These are phyloP conservation scores for Rhombomys opimus DNA, from an alignment of 2,113 vertebrate genomes.

Conservation along the genomic window DNA sequence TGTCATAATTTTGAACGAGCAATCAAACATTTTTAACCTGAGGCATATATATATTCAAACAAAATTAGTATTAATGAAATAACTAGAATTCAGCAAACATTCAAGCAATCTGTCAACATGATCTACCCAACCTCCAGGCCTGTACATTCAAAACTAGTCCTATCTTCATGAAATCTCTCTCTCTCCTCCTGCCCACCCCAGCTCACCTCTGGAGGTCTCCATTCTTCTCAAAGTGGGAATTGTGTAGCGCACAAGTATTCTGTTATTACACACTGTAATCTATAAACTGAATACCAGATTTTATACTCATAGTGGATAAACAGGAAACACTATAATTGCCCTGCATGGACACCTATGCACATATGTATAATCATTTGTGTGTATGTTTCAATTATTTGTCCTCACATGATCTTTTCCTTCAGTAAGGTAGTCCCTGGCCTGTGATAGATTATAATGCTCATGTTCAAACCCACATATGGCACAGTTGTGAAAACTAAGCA, in stretches of 20 bases:
- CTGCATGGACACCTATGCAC: background rate
- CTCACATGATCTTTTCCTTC: background rate
- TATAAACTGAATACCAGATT: background rate
- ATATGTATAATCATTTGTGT: background rate
- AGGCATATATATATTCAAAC: background rate
- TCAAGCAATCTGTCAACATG: background rate
- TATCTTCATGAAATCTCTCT: background rate
- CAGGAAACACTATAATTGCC: background rate
- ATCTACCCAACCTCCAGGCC: rapidly evolving
- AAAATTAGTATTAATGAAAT: background rate
- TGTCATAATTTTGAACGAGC: background rate
- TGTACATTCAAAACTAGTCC: background rate
- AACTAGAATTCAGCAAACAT: background rate
- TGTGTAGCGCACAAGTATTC: background rate
- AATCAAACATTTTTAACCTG: constrained; percentile 27
- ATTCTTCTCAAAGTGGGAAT: background rate
- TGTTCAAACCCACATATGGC: background rate
- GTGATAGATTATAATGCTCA: background rate
- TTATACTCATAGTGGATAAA: background rate
- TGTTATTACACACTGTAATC: background rate
- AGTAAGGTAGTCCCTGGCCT: background rate
- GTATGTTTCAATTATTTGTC: background rate
- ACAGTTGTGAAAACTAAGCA: background rate
- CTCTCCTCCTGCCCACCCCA: background rate
- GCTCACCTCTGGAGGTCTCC: background rate